phyloP scores from a whole-genome alignment of 2,113 vertebrate species.

The Mus pahari region DNA sequence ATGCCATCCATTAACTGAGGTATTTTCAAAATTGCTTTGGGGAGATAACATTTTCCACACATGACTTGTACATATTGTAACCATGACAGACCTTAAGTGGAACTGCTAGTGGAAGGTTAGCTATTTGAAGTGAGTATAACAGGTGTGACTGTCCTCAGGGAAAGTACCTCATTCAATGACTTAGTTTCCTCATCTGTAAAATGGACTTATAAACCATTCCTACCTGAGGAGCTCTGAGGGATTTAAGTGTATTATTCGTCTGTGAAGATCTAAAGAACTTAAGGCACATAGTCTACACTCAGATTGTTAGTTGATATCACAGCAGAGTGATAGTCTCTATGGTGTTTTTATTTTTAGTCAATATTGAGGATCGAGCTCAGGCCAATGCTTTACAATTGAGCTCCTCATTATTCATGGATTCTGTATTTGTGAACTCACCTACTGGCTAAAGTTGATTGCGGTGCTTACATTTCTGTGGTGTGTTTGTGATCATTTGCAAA shows the following conservation, averaged over 20 bases:
- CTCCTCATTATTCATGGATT: not conserved
- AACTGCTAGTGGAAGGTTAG: not conserved
- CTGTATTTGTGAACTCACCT: not conserved
- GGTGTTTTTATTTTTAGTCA: too few species aligned
- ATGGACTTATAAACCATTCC: not conserved
- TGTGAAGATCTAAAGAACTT: not conserved
- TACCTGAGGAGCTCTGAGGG: not conserved
- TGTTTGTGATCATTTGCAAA: not conserved
- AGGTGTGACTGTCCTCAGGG: not conserved
- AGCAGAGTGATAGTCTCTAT: not conserved
- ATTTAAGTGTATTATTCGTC: not conserved
- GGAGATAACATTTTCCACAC: not conserved
- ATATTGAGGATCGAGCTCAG: not conserved
- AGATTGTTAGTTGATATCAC: not conserved
- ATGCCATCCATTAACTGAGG: not conserved
- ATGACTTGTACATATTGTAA: not conserved
- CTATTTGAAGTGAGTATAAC: not conserved
- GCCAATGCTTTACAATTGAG: not conserved
- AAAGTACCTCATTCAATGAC: not conserved
- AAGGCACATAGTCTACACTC: not conserved
- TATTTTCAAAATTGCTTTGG: not conserved
- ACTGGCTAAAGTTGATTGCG: not conserved
- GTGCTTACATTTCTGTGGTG: not conserved
- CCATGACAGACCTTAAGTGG: not conserved
- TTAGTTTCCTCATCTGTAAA: constrained; percentile 42